Evolutionary conservation across 2,888 invertebrate genomes (phyloP).

Genomic region (Suillia variegata): DNA sequence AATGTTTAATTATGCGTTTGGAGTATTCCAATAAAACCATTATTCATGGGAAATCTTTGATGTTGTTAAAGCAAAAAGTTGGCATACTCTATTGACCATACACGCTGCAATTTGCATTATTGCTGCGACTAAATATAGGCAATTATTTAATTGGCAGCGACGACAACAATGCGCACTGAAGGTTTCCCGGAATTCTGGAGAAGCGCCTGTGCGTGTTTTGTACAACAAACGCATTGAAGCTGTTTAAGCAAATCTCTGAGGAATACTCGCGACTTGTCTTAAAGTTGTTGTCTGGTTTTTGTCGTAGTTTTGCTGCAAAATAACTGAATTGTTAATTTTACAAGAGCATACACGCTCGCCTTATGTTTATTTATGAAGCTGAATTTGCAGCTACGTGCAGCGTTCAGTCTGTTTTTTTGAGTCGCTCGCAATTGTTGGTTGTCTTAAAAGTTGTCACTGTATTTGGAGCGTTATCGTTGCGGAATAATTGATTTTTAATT

Average conservation of each 20-base stretch:
- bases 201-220: too few relatives aligned
- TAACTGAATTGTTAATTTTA: slow-evolving; percentile 20
- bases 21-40: too few relatives aligned
- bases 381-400: background rate
- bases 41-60: too few relatives aligned
- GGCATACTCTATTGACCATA: too few relatives aligned
- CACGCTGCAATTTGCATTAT: background rate
- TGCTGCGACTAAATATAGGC: slow-evolving; percentile 1
- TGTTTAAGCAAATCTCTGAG: background rate
- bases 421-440: too few relatives aligned
- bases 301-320: background rate
- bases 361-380: slow-evolving; percentile 17
- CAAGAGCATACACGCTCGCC: background rate
- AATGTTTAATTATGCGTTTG: too few relatives aligned
- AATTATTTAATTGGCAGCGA: slow-evolving; percentile 16
- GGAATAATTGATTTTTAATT: slow-evolving; percentile 16
- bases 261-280: too few relatives aligned
- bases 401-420: too few relatives aligned
- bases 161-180: background rate
- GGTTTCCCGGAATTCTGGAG: background rate
- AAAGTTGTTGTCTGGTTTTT: background rate
- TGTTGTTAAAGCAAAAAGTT: too few relatives aligned
- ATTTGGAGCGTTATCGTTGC: too few relatives aligned
- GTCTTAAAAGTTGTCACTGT: too few relatives aligned
- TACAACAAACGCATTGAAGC: too few relatives aligned